Evolutionary conservation across 2,113 vertebrate genomes (phyloP).

Genomic region (Clarias gariepinus): DNA sequence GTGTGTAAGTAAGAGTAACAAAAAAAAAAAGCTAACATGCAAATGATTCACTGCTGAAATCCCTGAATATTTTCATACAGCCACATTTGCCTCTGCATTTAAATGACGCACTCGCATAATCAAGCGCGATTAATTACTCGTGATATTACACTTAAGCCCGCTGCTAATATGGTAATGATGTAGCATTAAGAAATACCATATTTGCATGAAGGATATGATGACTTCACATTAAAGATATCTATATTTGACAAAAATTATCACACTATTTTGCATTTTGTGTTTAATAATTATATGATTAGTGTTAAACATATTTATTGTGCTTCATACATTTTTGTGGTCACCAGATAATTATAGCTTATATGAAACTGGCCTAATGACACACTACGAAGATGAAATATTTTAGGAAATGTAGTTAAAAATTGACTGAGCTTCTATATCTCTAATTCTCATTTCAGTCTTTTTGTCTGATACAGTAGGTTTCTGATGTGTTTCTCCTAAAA

Average conservation of each 20-base stretch:
- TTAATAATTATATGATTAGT: no score
- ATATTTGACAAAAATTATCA: background rate
- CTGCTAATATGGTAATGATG: background rate
- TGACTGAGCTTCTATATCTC: no score
- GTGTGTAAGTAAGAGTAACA: background rate
- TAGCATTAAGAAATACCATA: background rate
- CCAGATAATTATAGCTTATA: no score
- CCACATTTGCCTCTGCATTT: background rate
- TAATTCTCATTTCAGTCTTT: no score
- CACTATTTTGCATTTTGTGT: no score
- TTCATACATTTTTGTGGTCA: no score
- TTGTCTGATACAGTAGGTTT: no score
- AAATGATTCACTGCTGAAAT: conserved; percentile 4
- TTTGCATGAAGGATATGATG: background rate
- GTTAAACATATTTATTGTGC: no score
- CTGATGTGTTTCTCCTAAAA: no score
- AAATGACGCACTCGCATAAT: background rate
- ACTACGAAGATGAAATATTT: no score
- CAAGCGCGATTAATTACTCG: background rate
- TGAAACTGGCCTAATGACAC: no score
- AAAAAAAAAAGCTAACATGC: conserved; percentile 12
- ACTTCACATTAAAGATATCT: background rate
- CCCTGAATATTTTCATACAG: background rate
- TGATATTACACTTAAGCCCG: background rate
- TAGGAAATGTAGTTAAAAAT: no score